A percentile compares a stretch with the other conserved stretches of the same genome.
These are phyloP conservation scores for Ethmia dodecea DNA, from an alignment of 2,888 invertebrate genomes.

Conservation along the genomic window DNA sequence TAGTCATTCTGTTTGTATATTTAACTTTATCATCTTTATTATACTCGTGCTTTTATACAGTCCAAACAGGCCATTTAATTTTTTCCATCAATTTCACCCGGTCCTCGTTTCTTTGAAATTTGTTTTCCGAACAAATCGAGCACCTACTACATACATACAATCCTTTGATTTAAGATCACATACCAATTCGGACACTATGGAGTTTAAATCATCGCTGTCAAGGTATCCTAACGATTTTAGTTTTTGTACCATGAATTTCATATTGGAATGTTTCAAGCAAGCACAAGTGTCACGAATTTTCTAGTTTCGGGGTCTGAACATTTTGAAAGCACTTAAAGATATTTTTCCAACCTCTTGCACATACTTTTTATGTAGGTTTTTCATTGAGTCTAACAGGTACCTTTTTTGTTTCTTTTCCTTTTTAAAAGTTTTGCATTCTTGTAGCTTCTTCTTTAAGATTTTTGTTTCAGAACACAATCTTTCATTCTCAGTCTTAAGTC, in stretches of 20 bases:
- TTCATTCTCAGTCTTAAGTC: too few species aligned
- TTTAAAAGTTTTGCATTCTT: conserved; percentile 13
- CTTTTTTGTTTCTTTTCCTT: conserved; percentile 15
- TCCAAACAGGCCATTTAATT: not conserved
- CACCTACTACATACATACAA: conserved; percentile 4
- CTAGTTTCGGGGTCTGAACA: conserved; percentile 14
- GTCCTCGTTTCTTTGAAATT: not conserved
- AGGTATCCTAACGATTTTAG: conserved; percentile 8
- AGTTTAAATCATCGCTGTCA: conserved; percentile 5
- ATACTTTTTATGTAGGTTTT: conserved; percentile 17
- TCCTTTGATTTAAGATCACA: conserved; percentile 1
- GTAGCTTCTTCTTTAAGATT: too few species aligned
- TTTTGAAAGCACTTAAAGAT: conserved; percentile 14
- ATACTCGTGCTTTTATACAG: conserved; percentile 1
- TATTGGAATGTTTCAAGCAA: conserved; percentile 12
- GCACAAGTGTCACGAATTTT: conserved; percentile 10
- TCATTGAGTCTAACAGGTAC: conserved; percentile 12
- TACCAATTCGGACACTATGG: conserved; percentile 3
- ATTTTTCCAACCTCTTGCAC: conserved; percentile 13
- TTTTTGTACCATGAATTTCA: conserved; percentile 5
- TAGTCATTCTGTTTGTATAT: conserved; percentile 2
- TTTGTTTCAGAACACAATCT: too few species aligned
- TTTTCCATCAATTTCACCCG: not conserved
- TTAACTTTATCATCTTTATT: not conserved
- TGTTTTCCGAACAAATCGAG: conserved; percentile 2